Base-by-base conservation (phyloP, 2,113 vertebrate genomes). In the mouse (Mus musculus) region DNA sequence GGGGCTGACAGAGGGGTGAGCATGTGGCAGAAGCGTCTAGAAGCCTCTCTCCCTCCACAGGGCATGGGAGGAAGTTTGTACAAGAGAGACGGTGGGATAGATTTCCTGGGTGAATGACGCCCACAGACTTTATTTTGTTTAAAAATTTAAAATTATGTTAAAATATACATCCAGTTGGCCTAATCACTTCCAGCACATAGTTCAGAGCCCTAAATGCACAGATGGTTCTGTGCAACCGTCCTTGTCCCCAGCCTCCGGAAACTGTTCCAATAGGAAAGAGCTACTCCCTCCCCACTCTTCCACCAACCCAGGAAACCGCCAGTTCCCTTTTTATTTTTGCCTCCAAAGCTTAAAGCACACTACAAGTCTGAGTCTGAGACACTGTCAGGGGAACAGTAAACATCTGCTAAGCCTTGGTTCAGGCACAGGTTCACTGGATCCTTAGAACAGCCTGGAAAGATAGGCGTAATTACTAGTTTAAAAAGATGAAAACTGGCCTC, bases 201-300 rank as follows among this genome's bases (percentile, higher is more conserved):
- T 2, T 13, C 16, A 30, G 73, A 5, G 13, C 12, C 26, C 1
- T 24, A 67, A 80, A 52, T 4, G 10, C 8, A 8, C 46, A 49
- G n/a, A 28, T n/a, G 1, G 0, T 16, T 46, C 7, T 56, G 0
- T 20, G n/a, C 1, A 36, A 3, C 14, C 0, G 0, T 17, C 42
- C 28, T 26, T 6, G 28, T 67, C 36, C 5, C 5, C 33, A 46
- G 16, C 16, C 9, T 1, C 10, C 22, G 56, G 46, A 85, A 49
- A 75, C 77, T 39, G 24, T 28, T 75, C 49, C 36, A 17, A 8
- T 33, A 49, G 81, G 61, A 67, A 86, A 19, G 17, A 71, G 13
- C 11, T 36, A 63, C 12, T 26, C 46, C 42, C 3, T 63, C 28
- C 33, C 9, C 9, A 33, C 22, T 24, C 65, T n/a, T 9, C 8